phyloP scores from a whole-genome alignment of 2,888 invertebrate genomes.

The Conomelus anceps region DNA sequence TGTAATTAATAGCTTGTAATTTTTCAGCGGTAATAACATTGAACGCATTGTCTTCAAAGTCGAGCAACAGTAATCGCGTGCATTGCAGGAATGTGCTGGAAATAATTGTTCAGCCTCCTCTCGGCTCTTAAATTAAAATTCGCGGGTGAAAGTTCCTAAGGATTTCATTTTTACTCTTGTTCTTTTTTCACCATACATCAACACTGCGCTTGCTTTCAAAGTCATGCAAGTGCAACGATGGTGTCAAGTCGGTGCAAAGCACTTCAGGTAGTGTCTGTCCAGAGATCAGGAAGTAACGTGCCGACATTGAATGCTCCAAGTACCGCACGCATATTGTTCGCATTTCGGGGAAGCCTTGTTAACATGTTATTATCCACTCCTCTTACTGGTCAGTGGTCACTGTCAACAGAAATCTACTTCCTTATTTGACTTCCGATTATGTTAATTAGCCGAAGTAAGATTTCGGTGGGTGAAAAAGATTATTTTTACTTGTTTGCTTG shows the following conservation, averaged over 20 bases:
- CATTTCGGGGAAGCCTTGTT: background rate
- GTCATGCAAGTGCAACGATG: background rate
- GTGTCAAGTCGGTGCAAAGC: background rate
- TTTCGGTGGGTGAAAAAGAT: too few species aligned
- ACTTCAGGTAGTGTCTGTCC: background rate
- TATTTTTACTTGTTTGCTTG: too few species aligned
- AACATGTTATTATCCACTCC: background rate
- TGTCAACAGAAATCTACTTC: background rate
- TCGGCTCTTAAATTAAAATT: background rate
- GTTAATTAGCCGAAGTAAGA: too few species aligned
- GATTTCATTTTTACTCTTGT: background rate
- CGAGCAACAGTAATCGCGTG: background rate
- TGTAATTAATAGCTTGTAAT: background rate
- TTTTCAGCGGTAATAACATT: background rate
- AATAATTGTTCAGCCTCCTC: background rate
- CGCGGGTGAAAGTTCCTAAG: background rate
- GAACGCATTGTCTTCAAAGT: background rate
- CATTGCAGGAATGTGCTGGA: background rate
- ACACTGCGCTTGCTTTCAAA: background rate
- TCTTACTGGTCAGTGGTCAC: background rate
- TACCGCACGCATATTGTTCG: background rate
- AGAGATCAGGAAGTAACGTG: background rate
- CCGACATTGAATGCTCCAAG: background rate
- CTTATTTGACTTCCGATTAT: background rate
- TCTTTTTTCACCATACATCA: background rate